Evolutionary conservation across 2,888 invertebrate genomes (phyloP).

Genomic region (Rhynchonema sp.): DNA sequence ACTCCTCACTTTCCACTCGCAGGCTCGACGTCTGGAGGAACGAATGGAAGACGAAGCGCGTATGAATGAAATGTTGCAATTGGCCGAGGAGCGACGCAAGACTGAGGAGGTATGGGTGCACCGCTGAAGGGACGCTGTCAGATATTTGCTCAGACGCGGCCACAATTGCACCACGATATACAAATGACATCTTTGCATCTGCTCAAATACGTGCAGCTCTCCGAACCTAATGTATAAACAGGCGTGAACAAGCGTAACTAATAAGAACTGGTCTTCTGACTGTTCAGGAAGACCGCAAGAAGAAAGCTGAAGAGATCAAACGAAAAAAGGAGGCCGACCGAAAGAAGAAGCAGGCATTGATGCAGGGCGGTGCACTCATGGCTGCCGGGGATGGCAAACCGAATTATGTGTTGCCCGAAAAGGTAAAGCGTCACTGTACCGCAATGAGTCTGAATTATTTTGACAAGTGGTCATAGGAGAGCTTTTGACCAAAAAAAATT

Average conservation of each 20-base stretch:
- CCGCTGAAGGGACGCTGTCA: too few relatives aligned
- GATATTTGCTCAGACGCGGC: too few relatives aligned
- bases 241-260: too few relatives aligned
- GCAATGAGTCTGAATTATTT: neutral
- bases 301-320: constrained; percentile 27
- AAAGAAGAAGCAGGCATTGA: constrained; percentile 7
- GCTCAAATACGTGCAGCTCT: too few relatives aligned
- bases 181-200: too few relatives aligned
- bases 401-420: neutral
- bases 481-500: neutral
- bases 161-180: too few relatives aligned
- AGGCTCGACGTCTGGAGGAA: neutral
- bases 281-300: constrained; percentile 27
- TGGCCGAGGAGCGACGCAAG: neutral
- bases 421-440: too few relatives aligned
- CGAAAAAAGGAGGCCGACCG: constrained; percentile 18
- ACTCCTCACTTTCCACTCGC: too few relatives aligned
- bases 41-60: neutral
- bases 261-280: too few relatives aligned
- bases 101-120: neutral
- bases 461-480: neutral
- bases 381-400: neutral
- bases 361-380: constrained; percentile 5
- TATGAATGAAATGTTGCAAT: neutral
- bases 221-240: too few relatives aligned